These are phyloP conservation scores for Petroica traversi DNA, from an alignment of 2,113 vertebrate species.

Conservation along the genomic window DNA sequence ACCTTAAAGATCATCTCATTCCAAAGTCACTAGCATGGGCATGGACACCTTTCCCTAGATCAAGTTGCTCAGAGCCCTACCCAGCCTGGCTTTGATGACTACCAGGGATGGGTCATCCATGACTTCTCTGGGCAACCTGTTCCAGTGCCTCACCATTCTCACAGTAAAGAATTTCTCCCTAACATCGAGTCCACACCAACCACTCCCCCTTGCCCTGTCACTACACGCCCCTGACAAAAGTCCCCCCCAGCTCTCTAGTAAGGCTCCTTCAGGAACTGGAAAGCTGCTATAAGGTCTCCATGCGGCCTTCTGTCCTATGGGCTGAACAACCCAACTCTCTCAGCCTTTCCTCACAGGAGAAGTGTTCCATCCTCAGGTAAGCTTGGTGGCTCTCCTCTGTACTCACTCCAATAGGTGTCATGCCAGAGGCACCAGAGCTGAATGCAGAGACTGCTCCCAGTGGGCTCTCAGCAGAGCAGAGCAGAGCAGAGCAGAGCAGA, in stretches of 20 bases:
- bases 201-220: background rate
- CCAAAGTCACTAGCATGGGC: rapidly evolving
- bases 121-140: background rate
- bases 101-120: no score
- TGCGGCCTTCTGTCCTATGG: background rate
- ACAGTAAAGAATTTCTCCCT: background rate
- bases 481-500: no score
- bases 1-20: background rate
- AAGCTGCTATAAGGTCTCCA: no score
- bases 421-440: rapidly evolving
- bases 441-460: background rate
- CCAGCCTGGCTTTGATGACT: background rate
- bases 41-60: background rate
- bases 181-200: background rate
- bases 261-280: background rate
- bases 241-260: background rate
- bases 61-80: background rate
- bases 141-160: background rate
- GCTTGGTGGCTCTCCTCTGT: background rate
- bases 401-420: rapidly evolving
- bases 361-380: background rate
- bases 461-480: background rate
- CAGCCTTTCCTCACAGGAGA: background rate
- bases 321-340: background rate
- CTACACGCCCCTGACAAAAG: background rate